Conservation (phyloP, 2,888 invertebrate genomes). For the Scaptomyza reducta region DNA sequence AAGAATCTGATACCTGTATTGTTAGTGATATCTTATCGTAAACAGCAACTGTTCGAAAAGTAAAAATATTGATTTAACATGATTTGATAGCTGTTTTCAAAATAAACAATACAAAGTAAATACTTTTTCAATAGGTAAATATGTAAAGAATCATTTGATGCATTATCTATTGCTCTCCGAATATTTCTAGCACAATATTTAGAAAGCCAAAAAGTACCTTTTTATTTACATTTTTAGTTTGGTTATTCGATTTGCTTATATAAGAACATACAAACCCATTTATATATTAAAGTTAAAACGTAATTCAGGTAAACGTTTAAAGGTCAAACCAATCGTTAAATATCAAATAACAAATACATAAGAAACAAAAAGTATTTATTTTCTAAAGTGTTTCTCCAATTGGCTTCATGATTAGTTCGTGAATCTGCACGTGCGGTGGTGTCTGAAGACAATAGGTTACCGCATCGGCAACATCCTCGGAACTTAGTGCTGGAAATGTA, state of each 20-base stretch:
- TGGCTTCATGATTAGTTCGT: conserved; percentile 58
- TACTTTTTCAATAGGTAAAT: too few species aligned
- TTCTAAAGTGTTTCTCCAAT: conserved; percentile 52
- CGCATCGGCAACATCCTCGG: conserved; percentile 77
- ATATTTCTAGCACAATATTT: too few species aligned
- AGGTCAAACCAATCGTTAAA: too few species aligned
- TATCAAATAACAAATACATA: too few species aligned
- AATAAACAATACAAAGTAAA: neutral
- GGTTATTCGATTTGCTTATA: neutral
- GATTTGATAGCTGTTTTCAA: neutral
- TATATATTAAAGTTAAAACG: too few species aligned
- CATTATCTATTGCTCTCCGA: too few species aligned
- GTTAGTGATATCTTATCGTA: neutral
- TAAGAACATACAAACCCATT: neutral
- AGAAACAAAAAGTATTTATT: neutral
- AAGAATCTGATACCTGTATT: neutral
- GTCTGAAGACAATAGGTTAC: conserved; percentile 59
- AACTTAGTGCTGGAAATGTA: conserved; percentile 50
- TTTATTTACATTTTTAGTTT: too few species aligned
- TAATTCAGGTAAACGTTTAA: too few species aligned
- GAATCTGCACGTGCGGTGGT: conserved; percentile 73
- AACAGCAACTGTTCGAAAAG: neutral
- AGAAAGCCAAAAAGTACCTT: too few species aligned
- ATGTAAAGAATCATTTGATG: too few species aligned
- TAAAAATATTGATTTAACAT: neutral